These are phyloP conservation scores for Echinops telfairi DNA, from an alignment of 2,113 vertebrate genomes.

Conservation along the genomic window DNA sequence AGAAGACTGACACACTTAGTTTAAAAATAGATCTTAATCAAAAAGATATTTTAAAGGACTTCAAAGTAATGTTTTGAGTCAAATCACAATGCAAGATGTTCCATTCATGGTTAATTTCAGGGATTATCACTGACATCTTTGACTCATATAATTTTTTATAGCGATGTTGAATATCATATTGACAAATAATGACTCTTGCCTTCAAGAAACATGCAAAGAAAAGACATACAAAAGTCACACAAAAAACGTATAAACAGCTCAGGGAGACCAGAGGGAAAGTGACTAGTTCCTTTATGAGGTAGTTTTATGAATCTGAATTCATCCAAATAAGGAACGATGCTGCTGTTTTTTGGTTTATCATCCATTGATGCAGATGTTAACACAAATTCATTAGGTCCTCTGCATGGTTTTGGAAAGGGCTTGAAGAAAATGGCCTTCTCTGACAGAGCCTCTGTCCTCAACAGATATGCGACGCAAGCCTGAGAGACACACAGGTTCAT, in stretches of 20 bases:
- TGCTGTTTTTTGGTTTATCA: background rate
- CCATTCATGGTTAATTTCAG: background rate
- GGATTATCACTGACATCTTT: background rate
- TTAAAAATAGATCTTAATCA: background rate
- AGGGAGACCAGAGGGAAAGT: background rate
- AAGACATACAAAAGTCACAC: background rate
- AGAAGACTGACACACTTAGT: background rate
- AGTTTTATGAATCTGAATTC: conserved; percentile 18
- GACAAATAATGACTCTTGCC: background rate
- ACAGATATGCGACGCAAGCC: background rate
- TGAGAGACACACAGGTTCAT: background rate
- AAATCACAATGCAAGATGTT: background rate
- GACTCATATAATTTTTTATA: background rate
- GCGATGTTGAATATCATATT: background rate
- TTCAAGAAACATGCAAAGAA: background rate
- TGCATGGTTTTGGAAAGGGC: background rate
- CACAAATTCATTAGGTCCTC: background rate
- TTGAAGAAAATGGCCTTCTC: background rate
- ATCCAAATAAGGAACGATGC: background rate
- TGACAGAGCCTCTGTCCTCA: background rate
- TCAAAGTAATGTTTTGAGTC: background rate
- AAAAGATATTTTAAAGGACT: conserved; percentile 7
- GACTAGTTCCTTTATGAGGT: background rate
- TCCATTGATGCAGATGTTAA: background rate
- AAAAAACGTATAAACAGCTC: background rate